Evolutionary conservation across 2,797 vertebrate species (phyloP).

Genomic region (Acanthornis magna): DNA sequence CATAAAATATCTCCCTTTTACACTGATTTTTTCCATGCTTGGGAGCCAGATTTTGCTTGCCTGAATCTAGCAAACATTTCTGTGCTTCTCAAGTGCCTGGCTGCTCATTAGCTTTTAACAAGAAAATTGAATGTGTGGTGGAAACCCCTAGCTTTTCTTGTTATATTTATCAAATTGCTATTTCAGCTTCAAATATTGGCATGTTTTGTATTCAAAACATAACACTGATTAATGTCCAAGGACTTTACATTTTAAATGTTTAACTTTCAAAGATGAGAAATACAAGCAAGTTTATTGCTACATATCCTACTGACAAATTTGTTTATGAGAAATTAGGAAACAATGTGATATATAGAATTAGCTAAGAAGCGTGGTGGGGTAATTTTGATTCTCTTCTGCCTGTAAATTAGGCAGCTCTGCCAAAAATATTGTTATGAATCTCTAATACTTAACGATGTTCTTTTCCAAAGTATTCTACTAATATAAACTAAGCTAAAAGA

Average conservation of each 20-base stretch:
- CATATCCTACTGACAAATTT: not conserved
- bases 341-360: not conserved
- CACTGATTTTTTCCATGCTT: slow-evolving; percentile 2
- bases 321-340: not conserved
- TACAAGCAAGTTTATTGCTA: not conserved
- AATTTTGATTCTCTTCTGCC: not conserved
- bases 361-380: not conserved
- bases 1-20: not conserved
- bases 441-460: not conserved
- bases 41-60: slow-evolving; percentile 1
- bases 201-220: not conserved
- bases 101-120: not conserved
- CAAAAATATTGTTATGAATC: not conserved
- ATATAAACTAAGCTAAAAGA: not conserved
- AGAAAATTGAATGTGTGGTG: not conserved
- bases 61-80: not conserved
- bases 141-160: not conserved
- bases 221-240: not conserved
- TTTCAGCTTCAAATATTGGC: not conserved
- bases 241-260: not conserved
- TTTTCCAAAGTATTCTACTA: not conserved
- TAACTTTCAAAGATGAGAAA: not conserved
- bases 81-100: not conserved
- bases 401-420: not conserved
- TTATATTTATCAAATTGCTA: not conserved